phyloP scores from a whole-genome alignment of 92 coral and sea anemone genomes.

The Palythoa heliodiscus region DNA sequence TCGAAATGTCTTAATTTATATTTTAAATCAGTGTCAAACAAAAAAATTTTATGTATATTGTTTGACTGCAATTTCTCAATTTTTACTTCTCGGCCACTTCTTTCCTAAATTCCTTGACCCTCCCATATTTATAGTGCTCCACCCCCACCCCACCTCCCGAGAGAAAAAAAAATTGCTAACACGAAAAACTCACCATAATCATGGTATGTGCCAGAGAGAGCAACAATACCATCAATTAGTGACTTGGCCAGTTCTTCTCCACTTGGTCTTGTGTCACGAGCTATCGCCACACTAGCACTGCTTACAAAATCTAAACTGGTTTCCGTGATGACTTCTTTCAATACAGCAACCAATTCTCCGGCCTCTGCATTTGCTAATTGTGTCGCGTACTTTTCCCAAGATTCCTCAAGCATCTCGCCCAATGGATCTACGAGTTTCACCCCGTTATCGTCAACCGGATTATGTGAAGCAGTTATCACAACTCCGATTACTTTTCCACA shows the following conservation, averaged over 20 bases:
- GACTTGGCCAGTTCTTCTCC: constrained; percentile 76
- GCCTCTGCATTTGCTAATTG: constrained; percentile 86
- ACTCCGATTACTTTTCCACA: constrained; percentile 83
- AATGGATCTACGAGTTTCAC: constrained; percentile 96
- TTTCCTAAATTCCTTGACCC: too few relatives aligned
- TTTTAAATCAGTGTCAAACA: too few relatives aligned
- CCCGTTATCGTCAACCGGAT: constrained; percentile 94
- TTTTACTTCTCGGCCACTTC: too few relatives aligned
- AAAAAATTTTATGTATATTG: too few relatives aligned
- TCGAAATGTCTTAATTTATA: too few relatives aligned
- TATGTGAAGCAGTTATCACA: constrained; percentile 98
- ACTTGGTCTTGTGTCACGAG: constrained; percentile 96
- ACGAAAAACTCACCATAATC: constrained; percentile 76
- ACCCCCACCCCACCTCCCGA: not conserved
- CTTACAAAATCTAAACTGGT: constrained; percentile 57
- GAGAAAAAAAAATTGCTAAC: not conserved
- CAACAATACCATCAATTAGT: constrained; percentile 76
- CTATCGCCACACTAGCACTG: constrained; percentile 77
- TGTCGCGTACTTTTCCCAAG: constrained; percentile 93
- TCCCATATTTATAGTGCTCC: not conserved
- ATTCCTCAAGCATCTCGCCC: constrained; percentile 94
- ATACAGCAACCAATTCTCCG: constrained; percentile 62
- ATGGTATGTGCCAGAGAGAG: constrained; percentile 80
- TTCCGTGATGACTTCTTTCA: constrained; percentile 58
- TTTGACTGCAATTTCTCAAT: too few relatives aligned